These are phyloP conservation scores for Shinisaurus crocodilurus DNA, from an alignment of 2,113 vertebrate species.

Conservation along the genomic window DNA sequence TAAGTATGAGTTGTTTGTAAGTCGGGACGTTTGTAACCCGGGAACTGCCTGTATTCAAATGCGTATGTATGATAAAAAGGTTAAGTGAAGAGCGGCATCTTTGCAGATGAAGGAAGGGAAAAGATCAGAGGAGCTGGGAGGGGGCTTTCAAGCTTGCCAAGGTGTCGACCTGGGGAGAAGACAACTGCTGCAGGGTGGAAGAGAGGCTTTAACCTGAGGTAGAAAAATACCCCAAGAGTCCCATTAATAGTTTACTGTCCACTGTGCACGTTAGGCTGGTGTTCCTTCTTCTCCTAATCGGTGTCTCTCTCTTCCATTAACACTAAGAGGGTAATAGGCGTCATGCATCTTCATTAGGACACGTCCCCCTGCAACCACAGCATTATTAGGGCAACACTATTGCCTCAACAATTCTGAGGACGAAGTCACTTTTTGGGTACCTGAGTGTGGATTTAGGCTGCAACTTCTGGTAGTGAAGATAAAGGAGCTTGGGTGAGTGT, in stretches of 20 bases:
- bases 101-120: neutral
- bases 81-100: neutral
- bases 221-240: neutral
- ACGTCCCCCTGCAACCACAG: conserved; percentile 12
- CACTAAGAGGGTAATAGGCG: neutral
- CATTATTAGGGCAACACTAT: conserved; percentile 5
- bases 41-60: neutral
- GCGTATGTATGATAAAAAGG: neutral
- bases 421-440: neutral
- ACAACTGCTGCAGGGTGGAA: neutral
- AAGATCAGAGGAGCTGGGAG: neutral
- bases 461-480: neutral
- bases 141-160: neutral
- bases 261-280: accelerated
- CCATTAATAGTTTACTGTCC: accelerated
- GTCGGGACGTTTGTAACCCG: too few species aligned
- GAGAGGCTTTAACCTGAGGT: neutral
- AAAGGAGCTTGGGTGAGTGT: neutral
- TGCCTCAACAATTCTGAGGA: conserved; percentile 21
- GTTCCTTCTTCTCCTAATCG: neutral
- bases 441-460: neutral
- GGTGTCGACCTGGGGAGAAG: neutral
- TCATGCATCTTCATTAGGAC: conserved; percentile 38
- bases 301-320: neutral
- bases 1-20: too few species aligned